These are phyloP conservation scores for Thunnus albacares DNA, from an alignment of 2,797 vertebrate species.

Conservation along the genomic window DNA sequence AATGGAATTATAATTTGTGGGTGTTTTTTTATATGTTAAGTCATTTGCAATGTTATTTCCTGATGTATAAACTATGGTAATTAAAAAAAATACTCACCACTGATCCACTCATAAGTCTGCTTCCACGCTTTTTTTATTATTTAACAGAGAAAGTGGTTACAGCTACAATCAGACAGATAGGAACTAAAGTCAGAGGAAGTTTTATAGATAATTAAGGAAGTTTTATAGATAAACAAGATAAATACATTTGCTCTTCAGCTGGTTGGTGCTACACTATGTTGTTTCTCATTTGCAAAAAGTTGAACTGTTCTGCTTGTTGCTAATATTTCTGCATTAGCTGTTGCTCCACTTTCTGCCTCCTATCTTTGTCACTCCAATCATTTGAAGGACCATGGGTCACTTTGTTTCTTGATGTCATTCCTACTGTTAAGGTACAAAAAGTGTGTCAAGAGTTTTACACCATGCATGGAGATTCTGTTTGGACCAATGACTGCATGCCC, in stretches of 20 bases:
- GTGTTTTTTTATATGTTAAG: too few species aligned
- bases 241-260: not conserved
- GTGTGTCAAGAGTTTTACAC: conserved; percentile 50
- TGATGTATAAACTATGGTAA: too few species aligned
- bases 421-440: conserved; percentile 25
- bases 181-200: not conserved
- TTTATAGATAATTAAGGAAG: not conserved
- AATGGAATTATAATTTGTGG: too few species aligned
- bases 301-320: not conserved
- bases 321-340: conserved; percentile 8
- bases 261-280: not conserved
- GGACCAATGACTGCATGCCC: conserved; percentile 40
- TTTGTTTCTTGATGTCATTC: conserved; percentile 34
- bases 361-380: conserved; percentile 24
- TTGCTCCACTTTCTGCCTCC: not conserved
- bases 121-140: not conserved
- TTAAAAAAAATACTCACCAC: too few species aligned
- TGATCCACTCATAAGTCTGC: not conserved
- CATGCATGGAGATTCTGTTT: conserved; percentile 50
- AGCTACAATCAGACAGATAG: not conserved
- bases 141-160: not conserved
- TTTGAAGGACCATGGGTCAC: conserved; percentile 7
- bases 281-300: not conserved
- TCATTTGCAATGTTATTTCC: too few species aligned
- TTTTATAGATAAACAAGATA: not conserved